phyloP scores from a whole-genome alignment of 1,140 invertebrate species.

The Plectrocnemia conspersa region DNA sequence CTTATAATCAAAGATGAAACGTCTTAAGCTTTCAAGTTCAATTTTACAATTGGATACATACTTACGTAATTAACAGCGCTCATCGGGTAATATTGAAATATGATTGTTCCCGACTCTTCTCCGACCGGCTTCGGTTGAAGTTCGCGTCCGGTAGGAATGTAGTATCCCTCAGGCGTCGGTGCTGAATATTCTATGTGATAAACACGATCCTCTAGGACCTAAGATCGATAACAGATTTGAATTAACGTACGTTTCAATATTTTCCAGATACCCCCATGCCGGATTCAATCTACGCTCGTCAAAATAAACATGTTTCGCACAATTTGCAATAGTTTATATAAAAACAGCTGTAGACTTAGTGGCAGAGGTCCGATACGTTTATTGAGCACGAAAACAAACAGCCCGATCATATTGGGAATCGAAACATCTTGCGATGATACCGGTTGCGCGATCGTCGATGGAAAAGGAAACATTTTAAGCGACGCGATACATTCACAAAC shows the following conservation, averaged over 20 bases:
- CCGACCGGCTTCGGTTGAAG: slow-evolving; percentile 77
- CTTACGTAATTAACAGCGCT: slow-evolving; percentile 86
- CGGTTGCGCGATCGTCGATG: slow-evolving; percentile 80
- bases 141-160: slow-evolving; percentile 70
- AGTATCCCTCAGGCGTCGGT: slow-evolving; percentile 72
- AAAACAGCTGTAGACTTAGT: too few species aligned
- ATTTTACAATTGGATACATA: slow-evolving; percentile 24
- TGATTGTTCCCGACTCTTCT: slow-evolving; percentile 77
- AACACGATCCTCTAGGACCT: slow-evolving; percentile 80
- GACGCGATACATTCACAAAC: slow-evolving; percentile 77
- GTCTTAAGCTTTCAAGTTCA: not conserved
- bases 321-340: too few species aligned
- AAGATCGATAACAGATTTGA: slow-evolving; percentile 33
- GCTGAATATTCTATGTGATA: slow-evolving; percentile 72
- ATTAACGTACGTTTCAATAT: too few species aligned
- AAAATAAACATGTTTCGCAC: too few species aligned
- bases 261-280: not conserved
- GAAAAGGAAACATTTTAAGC: slow-evolving; percentile 65
- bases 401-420: slow-evolving; percentile 69
- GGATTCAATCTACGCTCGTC: too few species aligned
- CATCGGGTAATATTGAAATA: slow-evolving; percentile 82
- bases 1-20: not conserved
- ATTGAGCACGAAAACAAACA: not conserved
- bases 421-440: slow-evolving; percentile 99
- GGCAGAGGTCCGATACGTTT: too few species aligned